A percentile compares a stretch with the other conserved stretches of the same genome.
These are phyloP conservation scores for Bruchidius siliquastri DNA, from an alignment of 2,888 invertebrate species.

Conservation along the genomic window DNA sequence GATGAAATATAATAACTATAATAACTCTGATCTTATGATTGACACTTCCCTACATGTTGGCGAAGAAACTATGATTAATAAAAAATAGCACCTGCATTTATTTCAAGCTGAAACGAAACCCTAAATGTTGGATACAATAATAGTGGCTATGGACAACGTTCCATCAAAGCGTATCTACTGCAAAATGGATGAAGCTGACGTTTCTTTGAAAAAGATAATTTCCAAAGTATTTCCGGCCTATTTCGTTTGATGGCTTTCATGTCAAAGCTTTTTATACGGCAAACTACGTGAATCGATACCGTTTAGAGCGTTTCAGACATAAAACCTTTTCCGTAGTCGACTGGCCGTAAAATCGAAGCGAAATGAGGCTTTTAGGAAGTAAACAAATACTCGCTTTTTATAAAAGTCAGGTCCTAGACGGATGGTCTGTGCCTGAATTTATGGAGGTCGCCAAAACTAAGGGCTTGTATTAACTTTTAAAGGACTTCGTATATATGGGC, in stretches of 20 bases:
- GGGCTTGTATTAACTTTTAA: no score
- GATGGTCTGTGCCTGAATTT: no score
- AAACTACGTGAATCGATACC: background rate
- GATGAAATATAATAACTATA: no score
- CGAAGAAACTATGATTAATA: no score
- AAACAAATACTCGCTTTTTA: background rate
- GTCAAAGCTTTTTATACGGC: background rate
- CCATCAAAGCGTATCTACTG: background rate
- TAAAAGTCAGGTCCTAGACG: no score
- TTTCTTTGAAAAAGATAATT: background rate
- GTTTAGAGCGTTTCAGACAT: background rate
- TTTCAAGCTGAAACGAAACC: background rate
- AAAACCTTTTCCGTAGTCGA: background rate
- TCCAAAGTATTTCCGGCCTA: background rate
- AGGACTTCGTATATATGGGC: no score
- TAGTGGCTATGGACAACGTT: background rate
- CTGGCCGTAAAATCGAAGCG: background rate
- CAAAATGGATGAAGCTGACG: background rate
- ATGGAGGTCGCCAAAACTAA: no score
- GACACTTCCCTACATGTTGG: no score
- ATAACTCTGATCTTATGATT: no score
- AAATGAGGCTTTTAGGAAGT: background rate
- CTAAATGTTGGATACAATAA: background rate
- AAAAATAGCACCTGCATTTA: background rate
- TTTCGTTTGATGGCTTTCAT: background rate